Percentiles rank a stretch among this genome's conserved stretches.
These are phyloP conservation scores for Petrocephalus microphthalmus DNA, from an alignment of 2,113 vertebrate species.

Conservation along the genomic window DNA sequence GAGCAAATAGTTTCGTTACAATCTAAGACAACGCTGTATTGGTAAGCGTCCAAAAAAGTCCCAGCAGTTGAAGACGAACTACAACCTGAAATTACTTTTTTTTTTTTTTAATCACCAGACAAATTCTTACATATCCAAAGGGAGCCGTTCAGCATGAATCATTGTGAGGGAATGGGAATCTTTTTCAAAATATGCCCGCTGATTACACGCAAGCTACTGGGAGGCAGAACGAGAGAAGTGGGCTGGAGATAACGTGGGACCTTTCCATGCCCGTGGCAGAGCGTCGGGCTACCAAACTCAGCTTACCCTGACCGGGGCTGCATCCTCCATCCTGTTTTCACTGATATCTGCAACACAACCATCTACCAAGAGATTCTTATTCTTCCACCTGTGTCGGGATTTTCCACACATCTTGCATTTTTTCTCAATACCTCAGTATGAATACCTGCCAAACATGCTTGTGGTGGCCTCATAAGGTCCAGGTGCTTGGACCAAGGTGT, in stretches of 20 bases:
- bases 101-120: background rate
- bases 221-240: background rate
- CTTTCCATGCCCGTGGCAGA: background rate
- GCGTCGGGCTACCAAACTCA: background rate
- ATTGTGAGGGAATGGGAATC: background rate
- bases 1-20: background rate
- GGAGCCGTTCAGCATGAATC: background rate
- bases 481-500: background rate
- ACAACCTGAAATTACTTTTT: background rate
- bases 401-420: background rate
- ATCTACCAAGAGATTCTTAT: background rate
- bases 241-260: background rate
- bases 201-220: background rate
- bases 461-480: background rate
- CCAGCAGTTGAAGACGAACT: background rate
- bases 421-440: background rate
- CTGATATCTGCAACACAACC: background rate
- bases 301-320: background rate
- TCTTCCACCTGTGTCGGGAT: background rate
- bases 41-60: background rate
- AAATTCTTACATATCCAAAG: background rate
- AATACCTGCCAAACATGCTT: background rate
- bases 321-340: background rate
- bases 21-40: background rate
- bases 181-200: background rate